Evolutionary conservation across 2,888 invertebrate genomes (phyloP).

Genomic region (Vannuccia rotundouncinata): DNA sequence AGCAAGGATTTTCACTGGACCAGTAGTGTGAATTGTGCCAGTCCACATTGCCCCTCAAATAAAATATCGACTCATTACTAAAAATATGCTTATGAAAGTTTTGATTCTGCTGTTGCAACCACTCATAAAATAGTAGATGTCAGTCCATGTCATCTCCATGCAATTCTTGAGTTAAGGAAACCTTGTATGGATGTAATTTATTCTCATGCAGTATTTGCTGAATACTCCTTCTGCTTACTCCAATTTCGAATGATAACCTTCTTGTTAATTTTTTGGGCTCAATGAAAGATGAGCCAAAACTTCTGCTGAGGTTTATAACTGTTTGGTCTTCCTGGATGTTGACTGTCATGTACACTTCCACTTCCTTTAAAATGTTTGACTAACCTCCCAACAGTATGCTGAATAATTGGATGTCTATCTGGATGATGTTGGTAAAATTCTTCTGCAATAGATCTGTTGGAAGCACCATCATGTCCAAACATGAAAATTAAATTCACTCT

Average conservation of each 20-base stretch:
- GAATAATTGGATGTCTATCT: slow-evolving; percentile 22
- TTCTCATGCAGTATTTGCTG: slow-evolving; percentile 25
- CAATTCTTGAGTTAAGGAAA: slow-evolving; percentile 30
- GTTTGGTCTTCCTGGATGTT: slow-evolving; percentile 17
- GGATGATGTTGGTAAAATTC: slow-evolving; percentile 4
- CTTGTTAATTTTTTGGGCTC: not conserved
- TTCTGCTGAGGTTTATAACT: slow-evolving; percentile 6
- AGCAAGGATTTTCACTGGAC: too few relatives aligned
- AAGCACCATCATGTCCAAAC: slow-evolving; percentile 4
- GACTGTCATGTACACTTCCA: slow-evolving; percentile 30
- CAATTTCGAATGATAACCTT: slow-evolving; percentile 13
- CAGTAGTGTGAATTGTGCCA: slow-evolving; percentile 25
- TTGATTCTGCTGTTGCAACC: slow-evolving; percentile 21
- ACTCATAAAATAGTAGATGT: not conserved
- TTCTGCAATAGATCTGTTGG: not conserved
- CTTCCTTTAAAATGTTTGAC: slow-evolving; percentile 14
- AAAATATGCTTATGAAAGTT: too few relatives aligned
- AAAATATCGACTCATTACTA: slow-evolving; percentile 5
- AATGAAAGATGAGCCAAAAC: slow-evolving; percentile 22
- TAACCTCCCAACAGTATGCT: slow-evolving; percentile 12
- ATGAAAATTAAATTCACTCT: slow-evolving; percentile 27
- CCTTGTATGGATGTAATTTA: slow-evolving; percentile 28
- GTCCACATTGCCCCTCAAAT: slow-evolving; percentile 21
- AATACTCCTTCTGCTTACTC: slow-evolving; percentile 21
- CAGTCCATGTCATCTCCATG: slow-evolving; percentile 30